phyloP scores from a whole-genome alignment of 2,797 vertebrate genomes.

The Buphagus erythrorhynchus region DNA sequence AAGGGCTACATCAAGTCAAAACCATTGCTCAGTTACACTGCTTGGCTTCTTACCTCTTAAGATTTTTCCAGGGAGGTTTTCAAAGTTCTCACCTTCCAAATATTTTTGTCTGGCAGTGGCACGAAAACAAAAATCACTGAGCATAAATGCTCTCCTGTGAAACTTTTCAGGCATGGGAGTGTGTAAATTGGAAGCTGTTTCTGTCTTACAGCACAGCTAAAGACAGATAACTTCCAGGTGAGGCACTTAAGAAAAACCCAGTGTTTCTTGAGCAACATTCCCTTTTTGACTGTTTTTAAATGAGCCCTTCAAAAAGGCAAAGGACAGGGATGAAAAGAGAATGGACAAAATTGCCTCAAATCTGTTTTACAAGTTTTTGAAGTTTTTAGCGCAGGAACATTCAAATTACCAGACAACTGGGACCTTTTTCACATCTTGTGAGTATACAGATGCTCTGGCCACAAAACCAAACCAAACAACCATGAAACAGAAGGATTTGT shows the following conservation, averaged over 20 bases:
- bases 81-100: background rate
- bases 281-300: background rate
- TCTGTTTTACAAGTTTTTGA: background rate
- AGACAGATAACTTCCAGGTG: background rate
- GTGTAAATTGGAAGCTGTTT: background rate
- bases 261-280: background rate
- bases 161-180: background rate
- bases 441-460: background rate
- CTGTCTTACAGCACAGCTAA: background rate
- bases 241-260: rapidly evolving
- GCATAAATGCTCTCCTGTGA: background rate
- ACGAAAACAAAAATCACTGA: background rate
- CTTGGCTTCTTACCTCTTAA: background rate
- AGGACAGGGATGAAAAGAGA: background rate
- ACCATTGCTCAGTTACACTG: background rate
- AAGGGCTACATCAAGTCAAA: background rate
- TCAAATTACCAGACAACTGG: background rate
- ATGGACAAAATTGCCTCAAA: background rate
- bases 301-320: background rate
- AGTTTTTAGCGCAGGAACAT: background rate
- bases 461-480: background rate
- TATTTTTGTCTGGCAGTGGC: background rate
- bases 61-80: background rate
- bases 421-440: background rate
- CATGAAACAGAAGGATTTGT: background rate